These are phyloP conservation scores for Phaethon lepturus DNA, from an alignment of 2,113 vertebrate genomes.

Conservation along the genomic window DNA sequence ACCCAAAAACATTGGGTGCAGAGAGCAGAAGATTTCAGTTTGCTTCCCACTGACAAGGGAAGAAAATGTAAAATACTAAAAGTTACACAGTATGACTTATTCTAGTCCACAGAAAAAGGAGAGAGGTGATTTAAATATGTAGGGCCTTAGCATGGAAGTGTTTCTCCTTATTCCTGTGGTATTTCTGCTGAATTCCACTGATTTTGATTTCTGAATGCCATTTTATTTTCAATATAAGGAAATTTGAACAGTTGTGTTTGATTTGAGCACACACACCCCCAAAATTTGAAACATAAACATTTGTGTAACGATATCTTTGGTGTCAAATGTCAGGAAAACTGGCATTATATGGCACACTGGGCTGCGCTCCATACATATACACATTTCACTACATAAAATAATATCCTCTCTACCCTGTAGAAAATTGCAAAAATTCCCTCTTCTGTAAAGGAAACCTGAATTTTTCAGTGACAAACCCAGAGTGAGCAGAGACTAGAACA, in stretches of 20 bases:
- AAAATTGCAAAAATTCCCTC: neutral
- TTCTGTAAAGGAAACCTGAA: neutral
- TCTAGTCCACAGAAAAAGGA: neutral
- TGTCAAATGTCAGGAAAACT: neutral
- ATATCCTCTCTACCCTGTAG: neutral
- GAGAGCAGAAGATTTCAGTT: neutral
- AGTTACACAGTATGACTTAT: neutral
- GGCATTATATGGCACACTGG: neutral
- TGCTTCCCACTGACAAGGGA: neutral
- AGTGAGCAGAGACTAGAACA: neutral
- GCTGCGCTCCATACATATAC: neutral
- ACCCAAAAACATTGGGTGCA: neutral
- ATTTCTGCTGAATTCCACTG: neutral
- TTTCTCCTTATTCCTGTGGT: neutral
- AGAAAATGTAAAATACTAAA: neutral
- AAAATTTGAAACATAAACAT: neutral
- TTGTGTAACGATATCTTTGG: fast-evolving
- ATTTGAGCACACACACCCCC: neutral
- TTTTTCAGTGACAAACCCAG: neutral
- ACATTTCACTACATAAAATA: neutral
- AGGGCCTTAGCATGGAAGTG: neutral
- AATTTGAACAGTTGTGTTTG: fast-evolving
- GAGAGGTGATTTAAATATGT: neutral
- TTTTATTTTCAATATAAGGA: neutral
- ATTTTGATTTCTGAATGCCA: neutral